These are phyloP conservation scores for Mimas tiliae DNA, from an alignment of 2,888 invertebrate genomes.

Conservation along the genomic window DNA sequence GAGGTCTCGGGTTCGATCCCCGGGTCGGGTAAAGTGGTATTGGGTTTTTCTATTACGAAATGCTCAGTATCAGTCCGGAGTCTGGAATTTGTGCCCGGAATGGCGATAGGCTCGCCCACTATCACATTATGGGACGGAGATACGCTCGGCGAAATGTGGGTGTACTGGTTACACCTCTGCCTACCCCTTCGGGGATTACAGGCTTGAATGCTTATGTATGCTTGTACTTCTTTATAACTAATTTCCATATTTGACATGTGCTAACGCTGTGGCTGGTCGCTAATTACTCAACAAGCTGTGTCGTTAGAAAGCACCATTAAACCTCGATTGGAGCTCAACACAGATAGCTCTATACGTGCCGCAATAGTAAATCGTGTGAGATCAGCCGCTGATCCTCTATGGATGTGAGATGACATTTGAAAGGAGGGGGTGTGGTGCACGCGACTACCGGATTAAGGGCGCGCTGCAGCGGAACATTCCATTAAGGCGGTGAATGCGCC, in stretches of 20 bases:
- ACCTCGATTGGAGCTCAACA: not conserved
- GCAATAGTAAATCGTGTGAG: conserved; percentile 13
- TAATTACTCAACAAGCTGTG: conserved; percentile 4
- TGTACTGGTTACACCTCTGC: too few relatives aligned
- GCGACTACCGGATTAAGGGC: conserved; percentile 15
- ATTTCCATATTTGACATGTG: not conserved
- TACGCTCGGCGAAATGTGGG: too few relatives aligned
- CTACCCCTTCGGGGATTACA: too few relatives aligned
- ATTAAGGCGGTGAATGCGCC: not conserved
- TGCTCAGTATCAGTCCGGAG: too few relatives aligned
- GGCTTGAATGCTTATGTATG: too few relatives aligned
- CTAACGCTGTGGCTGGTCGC: not conserved
- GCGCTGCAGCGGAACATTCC: not conserved
- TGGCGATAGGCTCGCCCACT: too few relatives aligned
- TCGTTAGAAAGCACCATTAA: conserved; percentile 18
- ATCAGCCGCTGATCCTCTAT: not conserved
- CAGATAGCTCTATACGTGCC: not conserved
- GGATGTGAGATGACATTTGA: conserved; percentile 4
- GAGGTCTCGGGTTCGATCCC: too few relatives aligned
- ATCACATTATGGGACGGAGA: too few relatives aligned
- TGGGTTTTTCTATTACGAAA: too few relatives aligned
- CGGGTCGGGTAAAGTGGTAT: too few relatives aligned
- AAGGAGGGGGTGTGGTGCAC: not conserved
- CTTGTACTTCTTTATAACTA: too few relatives aligned
- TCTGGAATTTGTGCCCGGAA: too few relatives aligned